These are phyloP conservation scores for Stenurella melanura DNA, from an alignment of 2,888 invertebrate species.

Conservation along the genomic window DNA sequence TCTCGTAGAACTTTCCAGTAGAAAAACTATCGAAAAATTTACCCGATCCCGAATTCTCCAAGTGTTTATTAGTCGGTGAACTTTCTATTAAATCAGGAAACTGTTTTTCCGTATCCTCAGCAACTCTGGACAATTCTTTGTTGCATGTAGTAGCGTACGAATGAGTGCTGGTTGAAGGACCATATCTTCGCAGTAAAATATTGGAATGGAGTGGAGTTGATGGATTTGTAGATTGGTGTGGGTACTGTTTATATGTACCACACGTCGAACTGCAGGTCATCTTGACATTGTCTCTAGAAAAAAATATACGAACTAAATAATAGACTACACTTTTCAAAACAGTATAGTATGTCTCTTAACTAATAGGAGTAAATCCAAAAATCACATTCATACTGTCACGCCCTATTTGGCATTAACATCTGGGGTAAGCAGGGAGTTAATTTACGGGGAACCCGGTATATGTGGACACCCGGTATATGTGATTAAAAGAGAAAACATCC, in stretches of 20 bases:
- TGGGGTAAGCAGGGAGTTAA: too few relatives aligned
- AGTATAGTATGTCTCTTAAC: too few relatives aligned
- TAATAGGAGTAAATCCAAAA: too few relatives aligned
- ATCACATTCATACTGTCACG: too few relatives aligned
- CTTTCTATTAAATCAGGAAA: constrained; percentile 71
- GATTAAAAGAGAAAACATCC: too few relatives aligned
- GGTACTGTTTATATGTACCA: constrained; percentile 70
- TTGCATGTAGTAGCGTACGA: constrained; percentile 60
- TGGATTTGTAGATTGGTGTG: constrained; percentile 66
- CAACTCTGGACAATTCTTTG: constrained; percentile 63
- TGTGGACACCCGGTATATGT: too few relatives aligned
- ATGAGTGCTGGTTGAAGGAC: constrained; percentile 30
- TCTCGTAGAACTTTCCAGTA: constrained; percentile 42
- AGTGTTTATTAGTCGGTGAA: constrained; percentile 61
- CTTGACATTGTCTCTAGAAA: constrained; percentile 73
- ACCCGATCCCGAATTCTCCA: constrained; percentile 17
- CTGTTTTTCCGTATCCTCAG: constrained; percentile 65
- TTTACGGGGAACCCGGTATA: too few relatives aligned
- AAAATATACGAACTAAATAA: constrained; percentile 63
- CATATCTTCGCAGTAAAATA: constrained; percentile 38
- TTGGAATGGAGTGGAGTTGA: constrained; percentile 33
- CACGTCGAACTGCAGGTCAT: constrained; percentile 71
- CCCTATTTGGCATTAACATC: too few relatives aligned
- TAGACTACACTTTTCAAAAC: background rate
- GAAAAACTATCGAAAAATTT: constrained; percentile 23